Conservation (phyloP, 2,888 invertebrate genomes). For the Amblyteles armatorius region DNA sequence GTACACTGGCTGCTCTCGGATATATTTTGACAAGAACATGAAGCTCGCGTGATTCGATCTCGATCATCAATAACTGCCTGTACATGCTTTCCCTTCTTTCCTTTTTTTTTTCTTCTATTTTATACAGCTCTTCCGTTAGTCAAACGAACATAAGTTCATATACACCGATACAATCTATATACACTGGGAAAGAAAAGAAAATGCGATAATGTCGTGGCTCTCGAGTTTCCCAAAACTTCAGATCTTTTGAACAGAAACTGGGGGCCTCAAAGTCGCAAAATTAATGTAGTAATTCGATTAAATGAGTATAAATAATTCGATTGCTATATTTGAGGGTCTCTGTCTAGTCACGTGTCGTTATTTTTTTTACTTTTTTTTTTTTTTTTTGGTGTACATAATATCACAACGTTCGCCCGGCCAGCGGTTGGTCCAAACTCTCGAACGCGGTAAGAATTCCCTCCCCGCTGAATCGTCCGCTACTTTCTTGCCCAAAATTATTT, state of each 20-base stretch:
- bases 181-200: slow-evolving; percentile 53
- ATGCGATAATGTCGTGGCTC: slow-evolving; percentile 22
- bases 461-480: slow-evolving; percentile 8
- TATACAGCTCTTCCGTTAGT: slow-evolving; percentile 58
- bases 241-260: slow-evolving; percentile 18
- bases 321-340: slow-evolving; percentile 28
- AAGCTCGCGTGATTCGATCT: slow-evolving; percentile 52
- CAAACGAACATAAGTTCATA: slow-evolving; percentile 66
- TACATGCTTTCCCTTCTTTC: slow-evolving; percentile 53
- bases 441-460: slow-evolving; percentile 54
- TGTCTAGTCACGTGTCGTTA: slow-evolving; percentile 33
- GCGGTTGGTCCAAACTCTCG: slow-evolving; percentile 45
- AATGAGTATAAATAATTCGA: slow-evolving; percentile 51
- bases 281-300: slow-evolving; percentile 34
- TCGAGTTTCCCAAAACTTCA: slow-evolving; percentile 23
- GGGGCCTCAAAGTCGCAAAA: slow-evolving; percentile 25
- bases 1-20: slow-evolving; percentile 37
- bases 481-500: background rate
- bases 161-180: slow-evolving; percentile 68
- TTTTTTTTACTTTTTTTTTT: slow-evolving; percentile 6
- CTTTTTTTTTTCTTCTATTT: slow-evolving; percentile 38
- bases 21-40: slow-evolving; percentile 56
- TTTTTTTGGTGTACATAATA: slow-evolving; percentile 50
- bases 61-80: slow-evolving; percentile 54
- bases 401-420: slow-evolving; percentile 57